A percentile compares a stretch with the other conserved stretches of the same genome.
Conservation (phyloP, 2,888 invertebrate genomes). For the Physocephala rufipes region DNA sequence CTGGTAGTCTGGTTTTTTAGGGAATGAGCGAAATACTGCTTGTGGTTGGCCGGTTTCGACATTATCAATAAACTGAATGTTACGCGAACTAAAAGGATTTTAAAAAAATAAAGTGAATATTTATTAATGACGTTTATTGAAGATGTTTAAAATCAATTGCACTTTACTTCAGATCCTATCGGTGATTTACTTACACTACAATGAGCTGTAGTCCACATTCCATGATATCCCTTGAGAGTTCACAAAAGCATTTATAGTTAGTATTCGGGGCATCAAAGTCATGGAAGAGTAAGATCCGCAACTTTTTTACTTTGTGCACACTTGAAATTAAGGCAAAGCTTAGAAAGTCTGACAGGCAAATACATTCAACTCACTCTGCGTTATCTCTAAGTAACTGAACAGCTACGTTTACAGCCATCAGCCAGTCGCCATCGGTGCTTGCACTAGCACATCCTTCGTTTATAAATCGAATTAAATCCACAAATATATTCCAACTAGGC, state of each 20-base stretch:
- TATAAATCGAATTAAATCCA: constrained; percentile 60
- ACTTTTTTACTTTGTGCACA: constrained; percentile 62
- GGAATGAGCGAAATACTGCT: constrained; percentile 48
- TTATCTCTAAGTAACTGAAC: constrained; percentile 67
- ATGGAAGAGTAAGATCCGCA: constrained; percentile 73
- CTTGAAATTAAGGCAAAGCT: constrained; percentile 48
- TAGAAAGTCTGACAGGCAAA: too few relatives aligned
- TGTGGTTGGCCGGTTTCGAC: constrained; percentile 54
- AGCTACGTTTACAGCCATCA: constrained; percentile 72
- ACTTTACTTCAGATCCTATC: too few relatives aligned
- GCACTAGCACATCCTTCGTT: constrained; percentile 63
- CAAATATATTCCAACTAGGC: constrained; percentile 71
- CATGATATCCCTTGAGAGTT: constrained; percentile 68
- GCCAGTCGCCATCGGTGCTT: constrained; percentile 73
- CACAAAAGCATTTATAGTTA: constrained; percentile 67
- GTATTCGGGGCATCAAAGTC: constrained; percentile 70
- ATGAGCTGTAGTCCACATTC: constrained; percentile 70
- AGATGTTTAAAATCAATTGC: too few relatives aligned
- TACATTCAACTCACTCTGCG: constrained; percentile 48
- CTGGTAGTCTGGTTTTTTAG: constrained; percentile 46
- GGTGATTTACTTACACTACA: constrained; percentile 69
- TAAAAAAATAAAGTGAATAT: constrained; percentile 9
- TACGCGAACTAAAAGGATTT: constrained; percentile 54
- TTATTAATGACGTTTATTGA: too few relatives aligned
- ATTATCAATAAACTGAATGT: constrained; percentile 61